A percentile compares a stretch with the other conserved stretches of the same genome.
phyloP scores from a whole-genome alignment of 2,797 vertebrate species.

The Sebastes steindachneri region DNA sequence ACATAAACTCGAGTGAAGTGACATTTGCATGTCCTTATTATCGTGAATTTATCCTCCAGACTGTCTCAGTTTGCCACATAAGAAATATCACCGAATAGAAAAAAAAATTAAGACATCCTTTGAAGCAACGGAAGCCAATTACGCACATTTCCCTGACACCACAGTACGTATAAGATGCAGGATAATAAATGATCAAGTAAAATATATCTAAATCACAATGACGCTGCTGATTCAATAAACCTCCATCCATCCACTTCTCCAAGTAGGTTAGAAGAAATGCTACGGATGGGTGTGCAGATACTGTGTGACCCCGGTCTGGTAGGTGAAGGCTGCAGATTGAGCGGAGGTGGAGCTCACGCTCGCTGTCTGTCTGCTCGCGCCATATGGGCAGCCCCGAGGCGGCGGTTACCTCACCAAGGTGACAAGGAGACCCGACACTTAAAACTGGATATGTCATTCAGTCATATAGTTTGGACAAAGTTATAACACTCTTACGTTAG shows the following conservation, averaged over 20 bases:
- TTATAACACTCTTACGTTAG: not conserved
- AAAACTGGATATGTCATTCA: conserved; percentile 21
- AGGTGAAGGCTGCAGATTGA: conserved; percentile 62
- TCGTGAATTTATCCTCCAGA: not conserved
- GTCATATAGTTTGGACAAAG: not conserved
- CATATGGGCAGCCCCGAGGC: conserved; percentile 74
- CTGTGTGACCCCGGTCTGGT: conserved; percentile 38
- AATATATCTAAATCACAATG: not conserved
- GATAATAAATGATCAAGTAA: not conserved
- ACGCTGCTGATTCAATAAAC: not conserved
- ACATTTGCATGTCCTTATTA: conserved; percentile 21
- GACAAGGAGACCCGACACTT: conserved; percentile 42
- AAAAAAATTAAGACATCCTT: not conserved
- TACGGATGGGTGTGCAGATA: conserved; percentile 30
- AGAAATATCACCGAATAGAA: not conserved
- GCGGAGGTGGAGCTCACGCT: conserved; percentile 51
- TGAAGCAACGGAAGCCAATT: not conserved
- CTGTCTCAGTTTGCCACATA: not conserved
- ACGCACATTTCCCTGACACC: not conserved
- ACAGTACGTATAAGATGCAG: not conserved
- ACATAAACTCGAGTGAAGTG: conserved; percentile 4
- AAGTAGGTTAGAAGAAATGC: conserved; percentile 51
- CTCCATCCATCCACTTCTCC: not conserved
- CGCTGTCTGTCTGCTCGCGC: conserved; percentile 48
- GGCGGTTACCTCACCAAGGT: conserved; percentile 63